Evolutionary conservation across 2,888 invertebrate genomes (phyloP).

Genomic region (Chloroclystis v-ata): DNA sequence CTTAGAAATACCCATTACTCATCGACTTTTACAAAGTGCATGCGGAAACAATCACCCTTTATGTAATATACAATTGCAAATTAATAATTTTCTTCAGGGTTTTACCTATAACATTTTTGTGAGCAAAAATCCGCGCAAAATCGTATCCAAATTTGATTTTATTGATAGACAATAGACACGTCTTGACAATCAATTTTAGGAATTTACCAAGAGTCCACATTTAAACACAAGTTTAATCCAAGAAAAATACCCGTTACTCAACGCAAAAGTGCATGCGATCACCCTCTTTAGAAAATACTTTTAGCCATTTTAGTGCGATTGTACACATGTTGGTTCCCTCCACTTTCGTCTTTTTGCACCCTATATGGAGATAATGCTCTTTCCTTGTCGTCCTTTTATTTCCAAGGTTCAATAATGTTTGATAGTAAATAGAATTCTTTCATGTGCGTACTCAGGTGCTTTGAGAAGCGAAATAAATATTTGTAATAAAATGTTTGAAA

Average conservation of each 20-base stretch:
- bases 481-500: too few relatives aligned
- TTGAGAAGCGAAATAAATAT: neutral
- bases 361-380: constrained; percentile 54
- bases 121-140: too few relatives aligned
- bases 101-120: too few relatives aligned
- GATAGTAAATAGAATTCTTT: constrained; percentile 23
- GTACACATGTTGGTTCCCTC: constrained; percentile 60
- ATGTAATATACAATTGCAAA: too few relatives aligned
- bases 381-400: constrained; percentile 50
- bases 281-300: constrained; percentile 50
- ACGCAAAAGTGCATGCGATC: constrained; percentile 46
- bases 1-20: constrained; percentile 13
- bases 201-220: too few relatives aligned
- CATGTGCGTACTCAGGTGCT: constrained; percentile 6
- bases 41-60: too few relatives aligned
- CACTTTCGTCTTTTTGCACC: constrained; percentile 46
- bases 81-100: too few relatives aligned
- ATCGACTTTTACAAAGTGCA: constrained; percentile 3
- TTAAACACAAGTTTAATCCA: too few relatives aligned
- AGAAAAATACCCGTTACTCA: too few relatives aligned
- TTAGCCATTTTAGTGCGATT: constrained; percentile 45
- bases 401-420: constrained; percentile 33
- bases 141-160: too few relatives aligned
- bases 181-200: too few relatives aligned
- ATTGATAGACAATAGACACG: too few relatives aligned